A percentile compares a stretch with the other conserved stretches of the same genome.
Conservation (phyloP, 2,888 invertebrate species). For the Aporophyla nigra region DNA sequence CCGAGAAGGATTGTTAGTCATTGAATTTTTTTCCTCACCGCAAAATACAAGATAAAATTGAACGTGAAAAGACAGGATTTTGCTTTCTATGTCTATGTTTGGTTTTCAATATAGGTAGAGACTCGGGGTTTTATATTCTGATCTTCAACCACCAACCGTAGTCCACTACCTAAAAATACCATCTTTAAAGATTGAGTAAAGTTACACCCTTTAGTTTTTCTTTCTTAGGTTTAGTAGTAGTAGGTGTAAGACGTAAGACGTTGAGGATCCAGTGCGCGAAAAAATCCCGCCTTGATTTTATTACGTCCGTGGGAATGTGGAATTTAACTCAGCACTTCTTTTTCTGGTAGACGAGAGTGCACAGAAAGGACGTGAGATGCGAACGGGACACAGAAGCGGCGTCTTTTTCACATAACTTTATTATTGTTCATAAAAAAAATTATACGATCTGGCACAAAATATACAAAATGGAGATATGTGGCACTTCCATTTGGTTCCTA, state of each 20-base stretch:
- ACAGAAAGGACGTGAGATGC: background rate
- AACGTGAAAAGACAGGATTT: background rate
- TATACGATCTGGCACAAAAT: background rate
- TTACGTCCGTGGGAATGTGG: no score
- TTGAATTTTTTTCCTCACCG: background rate
- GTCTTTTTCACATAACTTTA: background rate
- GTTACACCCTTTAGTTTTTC: background rate
- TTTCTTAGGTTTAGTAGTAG: background rate
- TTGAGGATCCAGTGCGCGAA: no score
- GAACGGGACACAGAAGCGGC: background rate
- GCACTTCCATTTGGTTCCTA: background rate
- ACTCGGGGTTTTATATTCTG: background rate
- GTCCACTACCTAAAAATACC: no score
- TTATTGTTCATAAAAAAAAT: background rate
- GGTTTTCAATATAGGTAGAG: background rate
- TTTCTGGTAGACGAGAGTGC: background rate
- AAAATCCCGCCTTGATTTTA: no score
- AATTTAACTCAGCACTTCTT: background rate
- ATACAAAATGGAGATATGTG: background rate
- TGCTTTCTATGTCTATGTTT: background rate
- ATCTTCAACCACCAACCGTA: background rate
- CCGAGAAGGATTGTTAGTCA: slow-evolving; percentile 30
- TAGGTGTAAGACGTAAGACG: no score
- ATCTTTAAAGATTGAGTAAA: background rate
- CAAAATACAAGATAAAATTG: slow-evolving; percentile 9